Evolutionary conservation across 2,888 invertebrate species (phyloP).

Genomic region (Xestia xanthographa): DNA sequence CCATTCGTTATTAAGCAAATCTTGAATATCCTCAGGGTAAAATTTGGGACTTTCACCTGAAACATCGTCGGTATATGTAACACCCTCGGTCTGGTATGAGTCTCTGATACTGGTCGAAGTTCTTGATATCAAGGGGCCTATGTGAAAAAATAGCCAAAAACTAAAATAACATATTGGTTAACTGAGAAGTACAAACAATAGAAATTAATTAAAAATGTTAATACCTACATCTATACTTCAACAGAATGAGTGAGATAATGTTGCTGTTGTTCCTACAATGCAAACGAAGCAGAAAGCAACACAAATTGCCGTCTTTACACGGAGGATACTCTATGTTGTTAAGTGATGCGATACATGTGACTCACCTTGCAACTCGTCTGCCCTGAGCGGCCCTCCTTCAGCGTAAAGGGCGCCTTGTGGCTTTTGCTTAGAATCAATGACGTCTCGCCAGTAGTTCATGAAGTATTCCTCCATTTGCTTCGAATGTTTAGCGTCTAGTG

Average conservation of each 20-base stretch:
- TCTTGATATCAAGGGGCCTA: constrained; percentile 73
- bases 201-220: constrained; percentile 71
- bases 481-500: constrained; percentile 73
- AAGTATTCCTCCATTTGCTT: constrained; percentile 85
- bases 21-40: constrained; percentile 90
- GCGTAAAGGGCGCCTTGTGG: constrained; percentile 81
- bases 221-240: constrained; percentile 68
- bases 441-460: constrained; percentile 84
- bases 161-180: constrained; percentile 69
- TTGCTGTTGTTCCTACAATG: constrained; percentile 78
- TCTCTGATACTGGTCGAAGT: constrained; percentile 70
- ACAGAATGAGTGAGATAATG: constrained; percentile 77
- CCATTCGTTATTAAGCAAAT: constrained; percentile 92
- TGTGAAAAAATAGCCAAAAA: constrained; percentile 73
- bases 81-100: constrained; percentile 77
- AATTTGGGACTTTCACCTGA: constrained; percentile 89
- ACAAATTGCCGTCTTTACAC: constrained; percentile 77
- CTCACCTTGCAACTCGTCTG: constrained; percentile 84
- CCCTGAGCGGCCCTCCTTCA: constrained; percentile 86
- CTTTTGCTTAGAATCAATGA: constrained; percentile 80
- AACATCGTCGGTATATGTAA: constrained; percentile 86
- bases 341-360: constrained; percentile 42
- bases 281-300: constrained; percentile 84
- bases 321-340: constrained; percentile 60
- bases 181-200: constrained; percentile 75